Evolutionary conservation across 2,113 vertebrate genomes (phyloP).

Genomic region (Sigmodon hispidus): DNA sequence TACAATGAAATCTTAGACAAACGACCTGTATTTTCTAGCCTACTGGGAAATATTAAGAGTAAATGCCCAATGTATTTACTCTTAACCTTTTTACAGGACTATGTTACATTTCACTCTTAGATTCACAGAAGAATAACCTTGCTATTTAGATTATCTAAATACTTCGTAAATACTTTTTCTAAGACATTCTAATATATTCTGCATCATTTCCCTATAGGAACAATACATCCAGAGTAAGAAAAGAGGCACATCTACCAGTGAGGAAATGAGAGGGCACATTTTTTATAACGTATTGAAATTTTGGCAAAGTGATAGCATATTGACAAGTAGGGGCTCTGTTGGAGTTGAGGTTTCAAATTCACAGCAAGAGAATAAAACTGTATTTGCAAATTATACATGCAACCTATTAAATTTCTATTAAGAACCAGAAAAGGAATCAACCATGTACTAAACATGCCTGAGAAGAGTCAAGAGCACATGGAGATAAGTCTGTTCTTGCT

Average conservation of each 20-base stretch:
- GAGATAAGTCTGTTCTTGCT: neutral
- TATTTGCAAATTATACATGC: neutral
- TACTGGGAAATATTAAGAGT: neutral
- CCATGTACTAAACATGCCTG: neutral
- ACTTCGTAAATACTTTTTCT: neutral
- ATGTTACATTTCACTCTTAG: neutral
- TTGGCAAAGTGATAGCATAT: neutral
- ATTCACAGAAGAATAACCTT: neutral
- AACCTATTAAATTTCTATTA: neutral
- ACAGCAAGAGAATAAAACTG: neutral
- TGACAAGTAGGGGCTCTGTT: neutral
- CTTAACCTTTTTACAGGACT: neutral
- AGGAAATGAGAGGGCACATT: neutral
- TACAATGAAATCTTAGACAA: neutral
- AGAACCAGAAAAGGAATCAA: neutral
- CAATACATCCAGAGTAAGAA: neutral
- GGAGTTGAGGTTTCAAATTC: slow-evolving; percentile 20
- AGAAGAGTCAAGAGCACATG: neutral
- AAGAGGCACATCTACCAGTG: neutral
- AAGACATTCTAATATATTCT: neutral
- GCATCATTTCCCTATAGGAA: neutral
- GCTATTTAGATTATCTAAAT: neutral
- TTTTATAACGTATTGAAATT: neutral
- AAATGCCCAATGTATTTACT: neutral
- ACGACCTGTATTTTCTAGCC: neutral